Evolutionary conservation across 2,113 vertebrate genomes (phyloP).

Genomic region (Alethe diademata): DNA sequence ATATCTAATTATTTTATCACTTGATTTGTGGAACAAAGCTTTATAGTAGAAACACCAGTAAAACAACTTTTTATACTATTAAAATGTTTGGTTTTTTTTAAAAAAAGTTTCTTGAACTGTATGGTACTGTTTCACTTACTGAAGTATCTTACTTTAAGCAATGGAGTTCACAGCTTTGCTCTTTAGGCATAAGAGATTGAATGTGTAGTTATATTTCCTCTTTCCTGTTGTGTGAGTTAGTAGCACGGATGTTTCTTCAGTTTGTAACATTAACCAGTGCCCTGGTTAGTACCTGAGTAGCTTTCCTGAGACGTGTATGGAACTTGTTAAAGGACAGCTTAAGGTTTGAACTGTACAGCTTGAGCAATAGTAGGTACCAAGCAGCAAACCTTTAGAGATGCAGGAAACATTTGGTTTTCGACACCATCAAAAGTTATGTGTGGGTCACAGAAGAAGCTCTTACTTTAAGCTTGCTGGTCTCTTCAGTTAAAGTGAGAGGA

Average conservation of each 20-base stretch:
- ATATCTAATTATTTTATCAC: conserved; percentile 58
- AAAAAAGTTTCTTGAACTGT: conserved; percentile 57
- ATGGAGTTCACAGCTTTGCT: conserved; percentile 60
- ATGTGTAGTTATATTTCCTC: conserved; percentile 60
- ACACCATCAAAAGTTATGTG: not conserved
- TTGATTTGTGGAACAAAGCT: conserved; percentile 71
- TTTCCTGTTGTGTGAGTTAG: conserved; percentile 61
- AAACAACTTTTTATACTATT: conserved; percentile 73
- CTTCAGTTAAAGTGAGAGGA: conserved; percentile 42
- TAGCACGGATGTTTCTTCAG: conserved; percentile 24
- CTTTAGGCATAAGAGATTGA: conserved; percentile 62
- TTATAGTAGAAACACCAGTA: conserved; percentile 74
- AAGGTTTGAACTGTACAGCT: conserved; percentile 41
- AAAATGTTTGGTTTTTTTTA: conserved; percentile 47
- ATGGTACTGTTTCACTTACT: conserved; percentile 66
- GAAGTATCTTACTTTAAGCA: conserved; percentile 51
- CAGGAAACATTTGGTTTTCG: conserved; percentile 9
- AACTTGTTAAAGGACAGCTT: conserved; percentile 14
- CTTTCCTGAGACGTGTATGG: conserved; percentile 61
- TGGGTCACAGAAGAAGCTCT: conserved; percentile 54
- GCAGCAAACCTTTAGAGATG: conserved; percentile 48
- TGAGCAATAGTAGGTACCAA: conserved; percentile 52
- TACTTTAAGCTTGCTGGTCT: conserved; percentile 48
- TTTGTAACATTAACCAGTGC: conserved; percentile 68
- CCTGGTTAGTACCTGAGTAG: conserved; percentile 67